A percentile compares a stretch with the other conserved stretches of the same genome.
Conservation (phyloP, 2,888 invertebrate genomes). For the Gymnoscelis rufifasciata region DNA sequence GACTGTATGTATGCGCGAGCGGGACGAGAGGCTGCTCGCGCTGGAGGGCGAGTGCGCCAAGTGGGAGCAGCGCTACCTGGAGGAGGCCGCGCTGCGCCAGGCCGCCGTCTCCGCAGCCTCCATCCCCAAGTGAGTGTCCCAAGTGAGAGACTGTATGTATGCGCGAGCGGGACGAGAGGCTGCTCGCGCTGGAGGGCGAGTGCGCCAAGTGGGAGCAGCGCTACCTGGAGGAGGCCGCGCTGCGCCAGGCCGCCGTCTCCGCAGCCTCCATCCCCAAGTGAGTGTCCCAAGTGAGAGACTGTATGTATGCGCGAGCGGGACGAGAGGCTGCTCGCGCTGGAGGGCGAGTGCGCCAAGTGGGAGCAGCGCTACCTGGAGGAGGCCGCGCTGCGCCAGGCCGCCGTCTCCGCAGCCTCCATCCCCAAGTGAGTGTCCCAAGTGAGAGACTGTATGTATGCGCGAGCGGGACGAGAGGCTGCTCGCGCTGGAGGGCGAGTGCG, state of each 20-base stretch:
- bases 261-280: slow-evolving; percentile 87
- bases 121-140: slow-evolving; percentile 80
- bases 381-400: slow-evolving; percentile 87
- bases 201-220: slow-evolving; percentile 92
- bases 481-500: slow-evolving; percentile 87
- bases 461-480: slow-evolving; percentile 69
- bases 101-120: slow-evolving; percentile 90
- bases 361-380: slow-evolving; percentile 91
- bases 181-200: slow-evolving; percentile 84
- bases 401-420: slow-evolving; percentile 88
- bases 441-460: no score
- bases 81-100: slow-evolving; percentile 88
- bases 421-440: slow-evolving; percentile 78
- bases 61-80: slow-evolving; percentile 91
- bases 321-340: slow-evolving; percentile 78
- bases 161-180: slow-evolving; percentile 67
- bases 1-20: slow-evolving; percentile 76
- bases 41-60: slow-evolving; percentile 89
- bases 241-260: slow-evolving; percentile 89
- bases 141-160: no score
- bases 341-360: slow-evolving; percentile 91
- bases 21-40: slow-evolving; percentile 71
- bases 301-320: slow-evolving; percentile 70
- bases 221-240: slow-evolving; percentile 88
- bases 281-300: slow-evolving; percentile 34